Evolutionary conservation across 2,113 vertebrate species (phyloP).

Genomic region (Festucalex cinctus): DNA sequence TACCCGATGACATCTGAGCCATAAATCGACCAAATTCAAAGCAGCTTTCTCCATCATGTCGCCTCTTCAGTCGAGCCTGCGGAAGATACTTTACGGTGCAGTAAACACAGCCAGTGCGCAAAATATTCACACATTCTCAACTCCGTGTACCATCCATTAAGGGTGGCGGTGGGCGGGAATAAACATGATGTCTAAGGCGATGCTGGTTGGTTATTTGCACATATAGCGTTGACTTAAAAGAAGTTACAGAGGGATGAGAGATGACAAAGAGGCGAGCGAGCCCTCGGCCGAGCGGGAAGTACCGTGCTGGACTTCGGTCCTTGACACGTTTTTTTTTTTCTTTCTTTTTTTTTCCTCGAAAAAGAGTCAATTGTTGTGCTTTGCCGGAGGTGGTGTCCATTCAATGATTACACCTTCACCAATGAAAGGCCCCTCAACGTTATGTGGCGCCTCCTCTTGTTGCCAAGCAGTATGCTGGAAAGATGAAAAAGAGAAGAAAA

Average conservation of each 20-base stretch:
- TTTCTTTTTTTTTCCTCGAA: conserved; percentile 31
- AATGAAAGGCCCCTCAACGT: conserved; percentile 45
- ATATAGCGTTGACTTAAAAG: conserved; percentile 27
- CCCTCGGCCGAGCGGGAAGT: conserved; percentile 31
- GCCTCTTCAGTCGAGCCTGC: background rate
- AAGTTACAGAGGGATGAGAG: conserved; percentile 21
- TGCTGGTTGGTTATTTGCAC: conserved; percentile 37
- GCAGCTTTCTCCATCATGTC: background rate
- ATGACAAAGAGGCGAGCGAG: conserved; percentile 12
- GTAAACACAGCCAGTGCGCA: conserved; percentile 28
- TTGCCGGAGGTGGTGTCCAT: conserved; percentile 79
- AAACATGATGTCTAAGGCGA: conserved; percentile 37
- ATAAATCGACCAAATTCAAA: background rate
- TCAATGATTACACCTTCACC: conserved; percentile 52
- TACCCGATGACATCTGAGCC: background rate
- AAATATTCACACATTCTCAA: conserved; percentile 36
- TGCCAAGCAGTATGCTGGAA: conserved; percentile 58
- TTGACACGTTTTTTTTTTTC: conserved; percentile 40
- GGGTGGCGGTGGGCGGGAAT: background rate
- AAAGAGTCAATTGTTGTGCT: conserved; percentile 84
- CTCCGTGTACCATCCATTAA: conserved; percentile 13
- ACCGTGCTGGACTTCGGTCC: conserved; percentile 58
- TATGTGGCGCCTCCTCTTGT: conserved; percentile 54
- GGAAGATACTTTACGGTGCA: conserved; percentile 32
- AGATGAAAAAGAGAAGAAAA: conserved; percentile 42